Base-by-base conservation (phyloP, 2,113 vertebrate genomes). In the Rhinoptilus africanus region DNA sequence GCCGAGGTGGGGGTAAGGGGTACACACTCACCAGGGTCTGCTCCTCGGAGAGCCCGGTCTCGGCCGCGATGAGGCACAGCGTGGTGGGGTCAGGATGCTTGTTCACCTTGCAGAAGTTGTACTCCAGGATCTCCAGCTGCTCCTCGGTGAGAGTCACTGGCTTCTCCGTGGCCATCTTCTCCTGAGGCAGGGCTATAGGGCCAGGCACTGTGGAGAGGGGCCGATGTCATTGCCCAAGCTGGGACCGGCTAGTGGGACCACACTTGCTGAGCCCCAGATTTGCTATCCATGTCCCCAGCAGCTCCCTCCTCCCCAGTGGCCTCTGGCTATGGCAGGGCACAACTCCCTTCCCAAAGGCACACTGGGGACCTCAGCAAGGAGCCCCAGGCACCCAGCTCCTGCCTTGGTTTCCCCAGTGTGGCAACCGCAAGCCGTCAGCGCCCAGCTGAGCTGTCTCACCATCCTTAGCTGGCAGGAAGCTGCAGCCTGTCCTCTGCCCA, bases 101-200 rank as follows among this genome's bases (percentile, higher is more conserved):
- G 97, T 98, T 97, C 78, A 98, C 98, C 86, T 97, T 98, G 97
- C 72, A 97, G 90, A 98, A 98, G 82, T 98, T 98, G 90, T 98
- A 88, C 85, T 98, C 98, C 95, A 98, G 96, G 80, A 98, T 98
- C 80, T 98, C 97, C 71, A 98, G 80, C 95, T 98, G 98, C 89
- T 98, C 98, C 80, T 98, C 90, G 3, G 98, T 98, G 90, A 93
- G 98, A 89, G 93, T 96, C 93, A 79, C 93, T 10, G 95, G 47
- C 23, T 88, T 91, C 78, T 98, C 95, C 0, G 93, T 86, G 22
- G 98, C 97, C 96, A 97, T 98, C 77, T 97, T 96, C 71, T 76
- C 39, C 51, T 45, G 30, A 14, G 41, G 27, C 68, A 83, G 60
- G 56, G 66, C 30, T 81, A 82, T 11, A 48, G 78, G 82, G 79